These are phyloP conservation scores for Spinibarbus caldwelli DNA, from an alignment of 2,797 vertebrate genomes.

Conservation along the genomic window DNA sequence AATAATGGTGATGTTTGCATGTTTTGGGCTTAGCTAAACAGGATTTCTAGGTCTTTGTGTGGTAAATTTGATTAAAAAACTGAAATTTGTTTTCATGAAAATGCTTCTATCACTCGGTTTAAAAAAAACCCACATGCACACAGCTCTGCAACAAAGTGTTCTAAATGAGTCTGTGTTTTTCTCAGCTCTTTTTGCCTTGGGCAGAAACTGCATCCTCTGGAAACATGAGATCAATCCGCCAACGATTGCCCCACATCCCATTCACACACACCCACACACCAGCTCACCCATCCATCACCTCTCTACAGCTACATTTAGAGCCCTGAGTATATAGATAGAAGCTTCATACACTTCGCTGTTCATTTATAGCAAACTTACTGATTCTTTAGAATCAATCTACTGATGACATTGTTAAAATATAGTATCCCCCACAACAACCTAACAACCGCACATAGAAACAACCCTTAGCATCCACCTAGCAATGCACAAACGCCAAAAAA, in stretches of 20 bases:
- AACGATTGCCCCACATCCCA: conserved; percentile 77
- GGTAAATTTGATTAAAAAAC: background rate
- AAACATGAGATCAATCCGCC: conserved; percentile 77
- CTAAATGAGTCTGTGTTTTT: conserved; percentile 30
- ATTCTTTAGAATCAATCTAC: background rate
- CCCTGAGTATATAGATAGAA: background rate
- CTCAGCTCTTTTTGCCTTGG: conserved; percentile 32
- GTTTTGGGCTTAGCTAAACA: background rate
- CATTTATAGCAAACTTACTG: background rate
- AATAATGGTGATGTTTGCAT: background rate
- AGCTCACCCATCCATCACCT: conserved; percentile 35
- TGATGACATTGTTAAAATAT: background rate
- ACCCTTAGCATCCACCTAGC: background rate
- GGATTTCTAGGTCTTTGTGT: background rate
- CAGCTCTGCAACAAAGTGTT: background rate
- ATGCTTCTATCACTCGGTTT: background rate
- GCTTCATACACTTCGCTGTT: background rate
- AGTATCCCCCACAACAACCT: background rate
- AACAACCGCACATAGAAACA: background rate
- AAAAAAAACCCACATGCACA: background rate
- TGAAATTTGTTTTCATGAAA: background rate
- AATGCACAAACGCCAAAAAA: background rate
- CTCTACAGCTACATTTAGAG: conserved; percentile 3
- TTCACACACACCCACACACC: conserved; percentile 15
- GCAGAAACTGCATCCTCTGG: conserved; percentile 58